Evolutionary conservation across 1,140 invertebrate genomes (phyloP).

Genomic region (Hypsibius dujardini): DNA sequence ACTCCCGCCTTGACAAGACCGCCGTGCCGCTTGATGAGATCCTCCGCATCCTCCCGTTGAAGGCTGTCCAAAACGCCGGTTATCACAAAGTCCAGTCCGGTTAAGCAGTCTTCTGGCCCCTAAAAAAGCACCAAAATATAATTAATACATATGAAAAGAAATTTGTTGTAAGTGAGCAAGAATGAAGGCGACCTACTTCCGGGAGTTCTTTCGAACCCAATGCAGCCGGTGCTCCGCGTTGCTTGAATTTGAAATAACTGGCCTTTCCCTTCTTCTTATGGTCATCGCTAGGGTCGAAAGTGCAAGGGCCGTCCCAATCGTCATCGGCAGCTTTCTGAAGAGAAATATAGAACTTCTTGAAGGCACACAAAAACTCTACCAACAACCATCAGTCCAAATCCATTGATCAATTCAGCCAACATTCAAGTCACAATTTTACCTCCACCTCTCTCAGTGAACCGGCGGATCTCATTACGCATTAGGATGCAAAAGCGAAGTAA

Average conservation of each 20-base stretch:
- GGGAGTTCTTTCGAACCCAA: conserved; percentile 6
- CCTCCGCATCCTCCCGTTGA: conserved; percentile 56
- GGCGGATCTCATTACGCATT: too few species aligned
- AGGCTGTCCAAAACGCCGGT: conserved; percentile 75
- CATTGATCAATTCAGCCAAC: too few species aligned
- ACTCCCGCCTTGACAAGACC: conserved; percentile 53
- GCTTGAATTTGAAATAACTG: neutral
- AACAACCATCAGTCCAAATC: too few species aligned
- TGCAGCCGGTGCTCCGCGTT: neutral
- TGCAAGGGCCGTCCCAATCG: neutral
- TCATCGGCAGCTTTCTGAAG: neutral
- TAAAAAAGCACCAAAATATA: conserved; percentile 30
- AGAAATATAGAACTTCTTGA: too few species aligned
- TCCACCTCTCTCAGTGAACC: too few species aligned
- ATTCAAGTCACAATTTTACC: too few species aligned
- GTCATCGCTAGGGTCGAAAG: too few species aligned
- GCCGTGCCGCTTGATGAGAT: conserved; percentile 56
- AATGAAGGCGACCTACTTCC: too few species aligned
- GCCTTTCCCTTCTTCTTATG: neutral
- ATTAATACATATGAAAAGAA: conserved; percentile 19
- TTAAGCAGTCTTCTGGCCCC: conserved; percentile 54
- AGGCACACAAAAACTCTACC: too few species aligned
- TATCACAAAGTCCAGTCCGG: conserved; percentile 57
- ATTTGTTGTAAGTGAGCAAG: neutral
- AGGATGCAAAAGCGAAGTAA: too few species aligned